Evolutionary conservation across 2,888 invertebrate species (phyloP).

Genomic region (Apodemia duryi): DNA sequence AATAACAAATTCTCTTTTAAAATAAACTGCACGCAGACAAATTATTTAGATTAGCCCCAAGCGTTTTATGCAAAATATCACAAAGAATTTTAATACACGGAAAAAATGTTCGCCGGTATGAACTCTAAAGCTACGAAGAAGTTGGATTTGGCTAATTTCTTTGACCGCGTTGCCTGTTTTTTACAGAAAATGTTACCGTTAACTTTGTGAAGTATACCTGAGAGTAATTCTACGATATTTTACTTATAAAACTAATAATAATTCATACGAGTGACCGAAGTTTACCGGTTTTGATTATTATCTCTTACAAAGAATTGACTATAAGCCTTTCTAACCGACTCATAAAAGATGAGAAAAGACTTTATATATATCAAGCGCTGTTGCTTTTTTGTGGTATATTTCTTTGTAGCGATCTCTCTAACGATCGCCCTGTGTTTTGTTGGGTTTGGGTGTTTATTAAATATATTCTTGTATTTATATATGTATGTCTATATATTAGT

Average conservation of each 20-base stretch:
- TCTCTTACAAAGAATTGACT: too few relatives aligned
- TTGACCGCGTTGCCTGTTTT: slow-evolving; percentile 19
- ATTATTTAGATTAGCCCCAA: slow-evolving; percentile 7
- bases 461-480: too few relatives aligned
- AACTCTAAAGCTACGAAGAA: slow-evolving; percentile 28
- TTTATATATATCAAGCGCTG: too few relatives aligned
- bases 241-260: not conserved
- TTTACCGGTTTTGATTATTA: too few relatives aligned
- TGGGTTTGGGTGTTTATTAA: too few relatives aligned
- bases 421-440: too few relatives aligned
- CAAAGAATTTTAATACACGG: slow-evolving; percentile 26
- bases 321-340: too few relatives aligned
- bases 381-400: too few relatives aligned
- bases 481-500: too few relatives aligned
- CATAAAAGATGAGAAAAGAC: too few relatives aligned
- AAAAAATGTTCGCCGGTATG: slow-evolving; percentile 29
- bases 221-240: not conserved
- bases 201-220: not conserved
- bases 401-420: too few relatives aligned
- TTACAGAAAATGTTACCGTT: slow-evolving; percentile 1
- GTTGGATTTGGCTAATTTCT: slow-evolving; percentile 33
- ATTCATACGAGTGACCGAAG: too few relatives aligned
- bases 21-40: slow-evolving; percentile 3
- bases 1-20: not conserved
- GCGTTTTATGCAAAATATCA: slow-evolving; percentile 25